Base-by-base conservation (phyloP, 2,888 invertebrate genomes). In the Ceramica pisi region DNA sequence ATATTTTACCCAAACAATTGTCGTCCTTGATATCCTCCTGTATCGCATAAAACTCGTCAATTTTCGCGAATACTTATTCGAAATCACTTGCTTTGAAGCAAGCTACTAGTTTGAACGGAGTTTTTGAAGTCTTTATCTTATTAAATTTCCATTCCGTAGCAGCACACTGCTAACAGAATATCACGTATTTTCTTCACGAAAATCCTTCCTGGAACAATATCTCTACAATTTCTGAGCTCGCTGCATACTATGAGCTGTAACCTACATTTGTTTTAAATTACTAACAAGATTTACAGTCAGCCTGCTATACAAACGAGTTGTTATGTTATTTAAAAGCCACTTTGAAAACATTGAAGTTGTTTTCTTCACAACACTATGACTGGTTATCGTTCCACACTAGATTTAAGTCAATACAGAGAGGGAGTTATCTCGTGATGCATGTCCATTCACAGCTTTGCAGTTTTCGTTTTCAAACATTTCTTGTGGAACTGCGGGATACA, bases 181-280 rank as follows among this genome's bases (percentile, higher is more conserved):
- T 50, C 35, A 59, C 38, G 68, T 51, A 59, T 55, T 78, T 78
- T 63, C 46, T 46, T 55, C 65, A 59, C 53, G 41, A 56, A 57
- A 78, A 67, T 66, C 59, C 26, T 61, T 71, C 31, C 26, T 44
- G 14, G 51, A 80, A 78, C 67, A 66, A 71, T 78, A 78, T 82
- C 62, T 80, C 35, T 38, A 63, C 65, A 71, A 67, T 71, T 56
- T 68, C 82, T 63, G 50, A 60, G 60, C 61, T 69, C 26, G 16
- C 44, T 80, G 38, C 31, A 51, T 60, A 53, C 51, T 55, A 23
- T 55, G 65, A 68, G 56, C 26, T 1, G 72, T 71, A 72, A 76
- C 69, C 66, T 64, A 71, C 71, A 80, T 80, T 80, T 85, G 72
- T 82, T 77, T 79, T 69, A 77, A 77, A 79, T 82, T 75, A 85